A percentile compares a stretch with the other conserved stretches of the same genome.
Evolutionary conservation across 1,140 invertebrate species (phyloP).

Genomic region (Ruditapes philippinarum): DNA sequence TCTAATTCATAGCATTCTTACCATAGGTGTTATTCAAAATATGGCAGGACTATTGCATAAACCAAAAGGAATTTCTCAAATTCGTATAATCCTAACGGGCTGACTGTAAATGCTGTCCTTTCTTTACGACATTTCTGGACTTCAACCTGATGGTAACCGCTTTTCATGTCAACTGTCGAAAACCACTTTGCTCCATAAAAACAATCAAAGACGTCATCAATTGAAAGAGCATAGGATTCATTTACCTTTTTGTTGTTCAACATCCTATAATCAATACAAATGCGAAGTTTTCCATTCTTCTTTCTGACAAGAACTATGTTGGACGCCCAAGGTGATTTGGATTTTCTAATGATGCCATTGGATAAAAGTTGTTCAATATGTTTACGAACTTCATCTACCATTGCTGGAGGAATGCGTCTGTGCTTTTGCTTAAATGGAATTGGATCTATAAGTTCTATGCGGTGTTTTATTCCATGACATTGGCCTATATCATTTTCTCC

Average conservation of each 20-base stretch:
- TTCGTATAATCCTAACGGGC: slow-evolving; percentile 6
- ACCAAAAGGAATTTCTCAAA: slow-evolving; percentile 23
- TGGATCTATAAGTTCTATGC: background rate
- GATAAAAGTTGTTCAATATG: background rate
- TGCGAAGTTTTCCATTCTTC: background rate
- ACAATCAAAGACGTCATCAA: slow-evolving; percentile 8
- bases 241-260: background rate
- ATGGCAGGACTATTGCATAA: slow-evolving; percentile 5
- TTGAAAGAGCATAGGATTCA: background rate
- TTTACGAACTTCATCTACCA: background rate
- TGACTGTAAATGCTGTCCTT: background rate
- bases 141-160: slow-evolving; percentile 21
- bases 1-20: background rate
- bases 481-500: too few relatives aligned
- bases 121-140: background rate
- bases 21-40: background rate
- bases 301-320: background rate
- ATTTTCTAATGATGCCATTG: background rate
- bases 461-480: too few relatives aligned
- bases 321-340: background rate
- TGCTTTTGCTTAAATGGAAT: background rate
- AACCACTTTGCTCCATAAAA: background rate
- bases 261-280: background rate
- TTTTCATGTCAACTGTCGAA: slow-evolving; percentile 17
- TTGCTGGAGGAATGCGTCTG: background rate